phyloP scores from a whole-genome alignment of 2,113 vertebrate species.

The Corapipo altera region DNA sequence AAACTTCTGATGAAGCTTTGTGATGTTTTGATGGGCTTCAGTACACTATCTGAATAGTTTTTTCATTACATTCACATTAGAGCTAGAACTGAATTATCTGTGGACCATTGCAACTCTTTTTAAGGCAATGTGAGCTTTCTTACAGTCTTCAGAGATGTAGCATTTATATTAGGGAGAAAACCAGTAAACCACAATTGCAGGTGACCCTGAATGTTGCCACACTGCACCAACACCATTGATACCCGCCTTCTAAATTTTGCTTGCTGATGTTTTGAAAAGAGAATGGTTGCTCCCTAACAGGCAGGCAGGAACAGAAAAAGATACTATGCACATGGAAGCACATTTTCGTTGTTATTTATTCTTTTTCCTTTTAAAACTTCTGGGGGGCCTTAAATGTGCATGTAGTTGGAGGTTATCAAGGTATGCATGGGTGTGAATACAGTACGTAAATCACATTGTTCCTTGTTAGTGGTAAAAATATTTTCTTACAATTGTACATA shows the following conservation, averaged over 20 bases:
- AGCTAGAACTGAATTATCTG: not conserved
- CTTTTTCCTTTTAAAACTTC: not conserved
- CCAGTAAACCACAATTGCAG: not conserved
- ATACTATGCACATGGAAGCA: not conserved
- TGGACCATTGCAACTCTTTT: not conserved
- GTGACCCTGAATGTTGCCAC: not conserved
- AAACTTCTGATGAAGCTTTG: not conserved
- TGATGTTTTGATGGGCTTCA: not conserved
- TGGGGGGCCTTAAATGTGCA: not conserved
- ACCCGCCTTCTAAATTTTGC: not conserved
- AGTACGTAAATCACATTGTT: not conserved
- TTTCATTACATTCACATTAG: not conserved
- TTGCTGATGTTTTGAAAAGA: not conserved
- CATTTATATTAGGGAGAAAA: not conserved
- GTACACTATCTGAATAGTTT: not conserved
- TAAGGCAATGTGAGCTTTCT: not conserved
- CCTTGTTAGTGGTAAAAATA: not conserved
- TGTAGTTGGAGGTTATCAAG: not conserved
- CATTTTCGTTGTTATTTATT: not conserved
- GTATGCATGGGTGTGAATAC: not conserved
- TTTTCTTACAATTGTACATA: not conserved
- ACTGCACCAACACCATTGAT: not conserved
- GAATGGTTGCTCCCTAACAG: not conserved
- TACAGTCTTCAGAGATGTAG: not conserved
- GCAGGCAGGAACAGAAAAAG: not conserved